Evolutionary conservation across 2,797 vertebrate species (phyloP).

Genomic region (Rhinella marina): DNA sequence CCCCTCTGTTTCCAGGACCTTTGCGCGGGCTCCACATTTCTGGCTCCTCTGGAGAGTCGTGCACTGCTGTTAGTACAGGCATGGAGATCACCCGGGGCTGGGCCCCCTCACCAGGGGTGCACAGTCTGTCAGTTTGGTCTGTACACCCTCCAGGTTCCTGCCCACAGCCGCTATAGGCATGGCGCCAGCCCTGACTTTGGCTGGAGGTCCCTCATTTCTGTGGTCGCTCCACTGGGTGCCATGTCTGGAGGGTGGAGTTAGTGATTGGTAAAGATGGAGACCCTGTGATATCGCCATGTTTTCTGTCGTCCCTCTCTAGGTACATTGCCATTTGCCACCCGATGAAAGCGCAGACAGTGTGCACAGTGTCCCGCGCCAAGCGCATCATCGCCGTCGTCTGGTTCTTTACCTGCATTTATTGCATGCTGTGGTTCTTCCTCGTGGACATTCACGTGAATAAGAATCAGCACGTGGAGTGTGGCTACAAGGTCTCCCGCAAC

Average conservation of each 20-base stretch:
- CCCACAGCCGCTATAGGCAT: background rate
- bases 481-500: conserved; percentile 81
- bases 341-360: conserved; percentile 79
- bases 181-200: background rate
- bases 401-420: conserved; percentile 80
- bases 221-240: background rate
- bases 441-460: conserved; percentile 79
- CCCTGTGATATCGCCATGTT: background rate
- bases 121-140: too few relatives aligned
- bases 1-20: too few relatives aligned
- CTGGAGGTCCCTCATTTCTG: background rate
- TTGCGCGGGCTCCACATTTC: too few relatives aligned
- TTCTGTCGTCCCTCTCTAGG: conserved; percentile 65
- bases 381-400: conserved; percentile 78
- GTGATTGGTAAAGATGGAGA: background rate
- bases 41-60: too few relatives aligned
- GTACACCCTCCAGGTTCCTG: background rate
- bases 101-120: too few relatives aligned
- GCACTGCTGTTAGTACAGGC: too few relatives aligned
- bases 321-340: conserved; percentile 85
- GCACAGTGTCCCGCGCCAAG: conserved; percentile 81
- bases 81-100: too few relatives aligned
- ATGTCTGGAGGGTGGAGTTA: background rate
- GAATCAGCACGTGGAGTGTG: conserved; percentile 75
- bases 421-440: conserved; percentile 85